Conservation (phyloP, 53 echinoderm and acorn worm species). For the Pentamera pediparva region DNA sequence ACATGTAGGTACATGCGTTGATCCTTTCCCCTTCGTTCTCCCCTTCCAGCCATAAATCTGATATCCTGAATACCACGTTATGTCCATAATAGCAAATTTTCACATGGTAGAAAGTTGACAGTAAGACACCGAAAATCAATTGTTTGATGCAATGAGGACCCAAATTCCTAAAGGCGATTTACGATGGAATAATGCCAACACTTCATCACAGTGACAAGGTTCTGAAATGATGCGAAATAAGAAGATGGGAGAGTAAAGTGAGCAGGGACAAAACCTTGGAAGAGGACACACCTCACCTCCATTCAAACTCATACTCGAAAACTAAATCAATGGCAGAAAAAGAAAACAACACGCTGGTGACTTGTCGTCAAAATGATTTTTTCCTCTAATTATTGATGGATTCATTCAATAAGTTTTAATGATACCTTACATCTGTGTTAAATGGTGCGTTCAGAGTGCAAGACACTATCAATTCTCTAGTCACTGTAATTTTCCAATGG, state of each 20-base stretch:
- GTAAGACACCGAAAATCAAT: background rate
- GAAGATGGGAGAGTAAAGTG: background rate
- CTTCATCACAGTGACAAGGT: no score
- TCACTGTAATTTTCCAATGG: background rate
- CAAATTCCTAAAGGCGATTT: background rate
- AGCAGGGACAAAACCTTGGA: background rate
- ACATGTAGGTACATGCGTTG: no score
- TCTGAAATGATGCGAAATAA: background rate
- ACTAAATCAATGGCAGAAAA: slow-evolving; percentile 53
- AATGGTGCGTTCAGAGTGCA: background rate
- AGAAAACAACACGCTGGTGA: background rate
- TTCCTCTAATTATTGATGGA: no score
- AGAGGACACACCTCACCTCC: slow-evolving; percentile 75
- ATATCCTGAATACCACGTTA: background rate
- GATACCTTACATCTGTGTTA: no score
- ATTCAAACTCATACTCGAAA: slow-evolving; percentile 88
- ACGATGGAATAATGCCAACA: background rate
- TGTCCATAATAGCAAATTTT: background rate
- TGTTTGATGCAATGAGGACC: background rate
- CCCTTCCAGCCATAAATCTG: background rate
- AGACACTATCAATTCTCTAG: no score
- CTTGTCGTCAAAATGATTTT: no score
- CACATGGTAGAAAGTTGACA: background rate
- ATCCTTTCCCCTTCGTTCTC: no score
- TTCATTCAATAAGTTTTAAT: no score